A percentile compares a stretch with the other conserved stretches of the same genome.
Evolutionary conservation across 92 coral and sea anemone species (phyloP).

Genomic region (Epizoanthus scotinus): DNA sequence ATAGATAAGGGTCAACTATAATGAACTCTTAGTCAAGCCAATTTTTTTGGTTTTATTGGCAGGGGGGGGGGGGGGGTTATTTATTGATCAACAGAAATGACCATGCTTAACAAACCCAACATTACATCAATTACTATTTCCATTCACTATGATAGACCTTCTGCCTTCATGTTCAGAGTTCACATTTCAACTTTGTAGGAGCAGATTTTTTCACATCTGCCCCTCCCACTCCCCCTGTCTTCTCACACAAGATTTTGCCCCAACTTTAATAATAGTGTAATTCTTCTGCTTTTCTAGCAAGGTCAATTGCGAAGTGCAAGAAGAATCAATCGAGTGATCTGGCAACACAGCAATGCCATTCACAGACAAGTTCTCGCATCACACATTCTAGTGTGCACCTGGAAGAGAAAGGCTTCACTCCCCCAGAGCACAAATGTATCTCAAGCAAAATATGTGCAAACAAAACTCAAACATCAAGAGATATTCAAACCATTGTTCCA

Average conservation of each 20-base stretch:
- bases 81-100: no score
- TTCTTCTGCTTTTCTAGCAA: neutral
- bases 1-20: no score
- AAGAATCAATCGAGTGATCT: neutral
- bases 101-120: no score
- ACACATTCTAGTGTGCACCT: neutral
- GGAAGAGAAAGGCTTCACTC: neutral
- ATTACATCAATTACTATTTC: no score
- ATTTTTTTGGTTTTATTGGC: no score
- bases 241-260: no score
- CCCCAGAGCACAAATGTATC: neutral
- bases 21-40: no score
- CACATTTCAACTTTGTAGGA: no score
- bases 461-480: neutral
- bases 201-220: conserved; percentile 66
- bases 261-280: neutral
- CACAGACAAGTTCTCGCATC: neutral
- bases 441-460: conserved; percentile 6
- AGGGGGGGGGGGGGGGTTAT: no score
- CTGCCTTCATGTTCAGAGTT: no score
- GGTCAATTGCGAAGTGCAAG: neutral
- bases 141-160: no score
- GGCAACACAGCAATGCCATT: neutral
- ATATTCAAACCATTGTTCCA: neutral
- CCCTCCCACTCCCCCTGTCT: conserved; percentile 17